phyloP scores from a whole-genome alignment of 2,113 vertebrate species.

The Leptosomus discolor region DNA sequence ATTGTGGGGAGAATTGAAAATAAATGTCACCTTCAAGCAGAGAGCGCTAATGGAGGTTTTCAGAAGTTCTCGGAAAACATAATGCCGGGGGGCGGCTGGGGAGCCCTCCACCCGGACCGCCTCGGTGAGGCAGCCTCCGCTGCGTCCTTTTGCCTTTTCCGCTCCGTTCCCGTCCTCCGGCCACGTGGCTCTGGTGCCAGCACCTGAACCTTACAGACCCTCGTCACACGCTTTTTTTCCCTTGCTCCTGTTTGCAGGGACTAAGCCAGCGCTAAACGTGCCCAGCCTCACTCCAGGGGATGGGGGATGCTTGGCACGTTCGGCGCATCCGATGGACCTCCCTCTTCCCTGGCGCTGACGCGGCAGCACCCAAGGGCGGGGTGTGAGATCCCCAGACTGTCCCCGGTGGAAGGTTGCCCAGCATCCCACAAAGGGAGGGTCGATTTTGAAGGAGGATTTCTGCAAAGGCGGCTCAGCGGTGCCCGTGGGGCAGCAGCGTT shows the following conservation, averaged over 20 bases:
- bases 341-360: no score
- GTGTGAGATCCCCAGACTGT: not conserved
- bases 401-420: not conserved
- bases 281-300: not conserved
- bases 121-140: not conserved
- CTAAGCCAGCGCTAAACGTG: not conserved
- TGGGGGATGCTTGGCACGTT: not conserved
- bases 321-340: no score
- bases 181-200: not conserved
- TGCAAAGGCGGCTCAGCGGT: not conserved
- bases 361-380: not conserved
- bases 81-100: not conserved
- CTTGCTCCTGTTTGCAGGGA: not conserved
- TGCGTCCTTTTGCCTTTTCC: not conserved
- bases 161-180: not conserved
- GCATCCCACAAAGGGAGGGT: not conserved
- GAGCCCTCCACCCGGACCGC: not conserved
- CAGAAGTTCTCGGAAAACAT: not conserved
- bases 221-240: not conserved
- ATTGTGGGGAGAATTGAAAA: conserved; percentile 49
- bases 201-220: not conserved
- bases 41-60: not conserved
- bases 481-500: not conserved
- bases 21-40: conserved; percentile 29
- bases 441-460: not conserved